A percentile compares a stretch with the other conserved stretches of the same genome.
phyloP scores from a whole-genome alignment of 2,888 invertebrate genomes.

The Erebia ligea region DNA sequence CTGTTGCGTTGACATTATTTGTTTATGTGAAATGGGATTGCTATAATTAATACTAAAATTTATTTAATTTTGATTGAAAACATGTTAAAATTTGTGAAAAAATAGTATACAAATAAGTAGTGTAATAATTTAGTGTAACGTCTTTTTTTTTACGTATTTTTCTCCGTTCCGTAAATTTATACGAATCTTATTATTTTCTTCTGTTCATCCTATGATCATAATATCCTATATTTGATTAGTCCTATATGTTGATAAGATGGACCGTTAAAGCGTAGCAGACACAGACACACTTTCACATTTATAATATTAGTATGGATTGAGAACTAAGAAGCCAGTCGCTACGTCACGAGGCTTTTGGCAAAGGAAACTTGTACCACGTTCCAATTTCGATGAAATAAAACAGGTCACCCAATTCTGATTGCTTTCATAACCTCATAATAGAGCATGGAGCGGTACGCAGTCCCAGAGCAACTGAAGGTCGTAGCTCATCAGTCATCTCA shows the following conservation, averaged over 20 bases:
- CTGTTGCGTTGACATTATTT: constrained; percentile 1
- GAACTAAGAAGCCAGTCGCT: background rate
- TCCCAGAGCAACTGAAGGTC: constrained; percentile 15
- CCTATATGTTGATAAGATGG: too few relatives aligned
- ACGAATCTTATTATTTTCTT: too few relatives aligned
- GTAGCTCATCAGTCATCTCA: background rate
- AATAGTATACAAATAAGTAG: too few relatives aligned
- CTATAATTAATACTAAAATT: background rate
- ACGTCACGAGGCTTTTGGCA: background rate
- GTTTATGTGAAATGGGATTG: background rate
- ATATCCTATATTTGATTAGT: too few relatives aligned
- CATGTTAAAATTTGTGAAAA: too few relatives aligned
- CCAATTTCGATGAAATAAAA: constrained; percentile 19
- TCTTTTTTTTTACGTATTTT: too few relatives aligned
- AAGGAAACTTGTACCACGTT: constrained; percentile 8
- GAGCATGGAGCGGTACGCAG: constrained; percentile 17
- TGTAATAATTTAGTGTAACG: too few relatives aligned
- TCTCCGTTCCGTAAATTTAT: too few relatives aligned
- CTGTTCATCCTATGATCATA: too few relatives aligned
- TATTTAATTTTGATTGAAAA: too few relatives aligned
- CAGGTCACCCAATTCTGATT: constrained; percentile 18
- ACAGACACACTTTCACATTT: too few relatives aligned
- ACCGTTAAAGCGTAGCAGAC: too few relatives aligned
- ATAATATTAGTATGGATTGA: background rate
- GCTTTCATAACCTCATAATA: constrained; percentile 22